Evolutionary conservation across 2,797 vertebrate species (phyloP), one percentile per base, ranked within the genome.

Genomic region (Alosa sapidissima): DNA sequence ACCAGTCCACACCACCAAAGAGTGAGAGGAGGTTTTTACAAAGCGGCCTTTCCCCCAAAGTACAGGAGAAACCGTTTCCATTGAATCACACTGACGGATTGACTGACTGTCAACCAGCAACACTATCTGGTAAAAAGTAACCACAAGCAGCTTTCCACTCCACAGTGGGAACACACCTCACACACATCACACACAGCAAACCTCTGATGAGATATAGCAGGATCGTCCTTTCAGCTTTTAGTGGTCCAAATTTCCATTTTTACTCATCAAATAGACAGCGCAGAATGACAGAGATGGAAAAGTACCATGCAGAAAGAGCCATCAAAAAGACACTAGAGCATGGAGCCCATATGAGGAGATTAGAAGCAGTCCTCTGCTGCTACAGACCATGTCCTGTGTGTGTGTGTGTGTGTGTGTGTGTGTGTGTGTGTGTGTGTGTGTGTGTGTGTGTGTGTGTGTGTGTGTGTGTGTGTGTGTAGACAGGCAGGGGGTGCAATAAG

Each of bases 121-220:
- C 60, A 10, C 49, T 10, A 0, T 33, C 24, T 75, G 68, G 68
- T 75, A 75, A 75, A 68, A 19, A 75, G 33, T 41, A 3, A 75
- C 68, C 68, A 75, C 68, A 75, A 16, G 68, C 41, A 6, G 68
- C 68, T 75, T 75, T 75, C 68, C 33, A 45, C 68, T 16, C 33
- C 68, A 45, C 68, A 92, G 91, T 84, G 51, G 54, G 8, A 5
- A 87, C 54, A 14, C 33, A 33, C 7, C 81, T 81, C 85, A 87
- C 62, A 81, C 33, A 54, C 55, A 75, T 28, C 48, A 33, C 52
- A 60, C 84, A 82, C 82, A 85, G 14, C 16, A 55, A 0, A 8
- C 8, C 49, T 51, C 8, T 51, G 49, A 51, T 51, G 8, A 51
- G 0, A 55, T 21, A 19, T 52, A 14, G 51, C 13, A 52, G 13